Conservation (phyloP, 1,140 invertebrate species). For the Cyphomyrmex costatus region DNA sequence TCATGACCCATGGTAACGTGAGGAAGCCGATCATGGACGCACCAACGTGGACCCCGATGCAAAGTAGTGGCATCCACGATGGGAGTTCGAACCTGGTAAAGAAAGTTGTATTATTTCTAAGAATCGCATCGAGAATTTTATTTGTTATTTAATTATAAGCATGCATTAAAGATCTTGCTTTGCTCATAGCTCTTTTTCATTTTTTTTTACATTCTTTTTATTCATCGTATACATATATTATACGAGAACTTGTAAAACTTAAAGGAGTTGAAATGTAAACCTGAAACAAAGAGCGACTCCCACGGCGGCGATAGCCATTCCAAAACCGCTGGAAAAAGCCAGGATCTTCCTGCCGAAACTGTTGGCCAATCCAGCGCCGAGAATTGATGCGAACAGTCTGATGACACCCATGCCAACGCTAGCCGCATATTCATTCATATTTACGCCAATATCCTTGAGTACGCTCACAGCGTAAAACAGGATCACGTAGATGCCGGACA, state of each 20-base stretch:
- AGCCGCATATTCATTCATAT: conserved; percentile 90
- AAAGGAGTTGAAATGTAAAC: conserved; percentile 52
- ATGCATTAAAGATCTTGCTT: too few relatives aligned
- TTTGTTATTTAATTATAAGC: too few relatives aligned
- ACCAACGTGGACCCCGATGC: conserved; percentile 90
- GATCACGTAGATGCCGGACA: conserved; percentile 92
- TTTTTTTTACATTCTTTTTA: too few relatives aligned
- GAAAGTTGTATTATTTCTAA: not conserved
- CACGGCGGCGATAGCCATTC: conserved; percentile 89
- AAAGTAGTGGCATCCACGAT: conserved; percentile 88
- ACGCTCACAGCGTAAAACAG: conserved; percentile 92
- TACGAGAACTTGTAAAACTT: not conserved
- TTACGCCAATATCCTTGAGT: conserved; percentile 89
- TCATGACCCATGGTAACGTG: conserved; percentile 92
- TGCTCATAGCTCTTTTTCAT: too few relatives aligned
- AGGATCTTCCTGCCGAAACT: conserved; percentile 90
- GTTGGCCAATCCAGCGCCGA: conserved; percentile 91
- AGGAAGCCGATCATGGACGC: conserved; percentile 92
- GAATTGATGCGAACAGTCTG: conserved; percentile 89
- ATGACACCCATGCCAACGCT: conserved; percentile 92
- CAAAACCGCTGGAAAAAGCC: conserved; percentile 89
- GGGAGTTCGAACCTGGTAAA: conserved; percentile 73
- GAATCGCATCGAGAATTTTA: not conserved
- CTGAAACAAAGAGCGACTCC: conserved; percentile 85
- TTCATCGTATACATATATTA: not conserved